A percentile compares a stretch with the other conserved stretches of the same genome.
These are phyloP conservation scores for Cryptophagus acutangulus DNA, from an alignment of 2,888 invertebrate genomes.

Conservation along the genomic window DNA sequence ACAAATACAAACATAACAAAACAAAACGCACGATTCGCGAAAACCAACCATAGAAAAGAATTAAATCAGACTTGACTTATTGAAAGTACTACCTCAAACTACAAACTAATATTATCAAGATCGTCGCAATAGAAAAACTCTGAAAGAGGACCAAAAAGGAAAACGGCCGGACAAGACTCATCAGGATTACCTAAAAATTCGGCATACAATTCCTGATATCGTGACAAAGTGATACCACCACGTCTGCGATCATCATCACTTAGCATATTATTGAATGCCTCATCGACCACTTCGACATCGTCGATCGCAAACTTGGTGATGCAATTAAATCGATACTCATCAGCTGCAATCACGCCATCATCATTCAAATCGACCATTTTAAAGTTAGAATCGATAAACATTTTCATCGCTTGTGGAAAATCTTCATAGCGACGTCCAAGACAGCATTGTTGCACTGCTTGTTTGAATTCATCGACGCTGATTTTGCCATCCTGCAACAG, in stretches of 20 bases:
- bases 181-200: constrained; percentile 74
- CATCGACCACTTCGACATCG: constrained; percentile 69
- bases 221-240: constrained; percentile 70
- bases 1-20: no score
- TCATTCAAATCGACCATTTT: constrained; percentile 74
- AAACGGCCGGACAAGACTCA: constrained; percentile 63
- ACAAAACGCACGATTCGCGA: no score
- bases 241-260: constrained; percentile 75
- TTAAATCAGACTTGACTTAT: no score
- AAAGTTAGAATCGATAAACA: constrained; percentile 81
- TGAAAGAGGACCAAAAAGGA: constrained; percentile 73
- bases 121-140: constrained; percentile 42
- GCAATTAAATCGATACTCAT: constrained; percentile 79
- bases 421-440: constrained; percentile 71
- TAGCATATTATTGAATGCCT: constrained; percentile 69
- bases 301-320: constrained; percentile 75
- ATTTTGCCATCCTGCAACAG: constrained; percentile 72
- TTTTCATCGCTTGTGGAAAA: constrained; percentile 81
- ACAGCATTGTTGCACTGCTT: constrained; percentile 75
- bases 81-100: no score
- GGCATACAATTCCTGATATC: constrained; percentile 80
- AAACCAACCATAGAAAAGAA: no score
- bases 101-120: no score
- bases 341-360: constrained; percentile 72
- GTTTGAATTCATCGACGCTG: constrained; percentile 75